These are phyloP conservation scores for Parascotia fuliginaria DNA, from an alignment of 2,888 invertebrate genomes.

Conservation along the genomic window DNA sequence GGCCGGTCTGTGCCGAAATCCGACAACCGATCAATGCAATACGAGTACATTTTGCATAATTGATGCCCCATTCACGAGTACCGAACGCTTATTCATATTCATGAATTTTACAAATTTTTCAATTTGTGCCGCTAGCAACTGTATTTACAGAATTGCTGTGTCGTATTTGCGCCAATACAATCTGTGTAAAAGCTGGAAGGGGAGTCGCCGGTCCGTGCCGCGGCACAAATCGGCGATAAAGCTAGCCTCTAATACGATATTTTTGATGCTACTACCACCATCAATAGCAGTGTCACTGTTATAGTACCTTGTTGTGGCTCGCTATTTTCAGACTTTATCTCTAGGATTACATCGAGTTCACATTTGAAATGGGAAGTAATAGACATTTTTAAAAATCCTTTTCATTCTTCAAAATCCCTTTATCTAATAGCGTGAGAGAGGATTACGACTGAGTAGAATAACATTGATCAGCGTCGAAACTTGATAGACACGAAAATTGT, in stretches of 20 bases:
- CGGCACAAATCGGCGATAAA: conserved; percentile 60
- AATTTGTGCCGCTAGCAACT: conserved; percentile 76
- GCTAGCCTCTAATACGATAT: conserved; percentile 67
- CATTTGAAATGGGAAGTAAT: conserved; percentile 5
- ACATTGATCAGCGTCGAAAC: conserved; percentile 61
- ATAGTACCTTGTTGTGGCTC: conserved; percentile 36
- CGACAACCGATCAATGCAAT: conserved; percentile 70
- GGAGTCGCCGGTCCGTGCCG: conserved; percentile 49
- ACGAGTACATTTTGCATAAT: conserved; percentile 81
- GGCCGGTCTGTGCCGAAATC: conserved; percentile 49
- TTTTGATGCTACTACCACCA: conserved; percentile 63
- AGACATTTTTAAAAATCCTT: conserved; percentile 28
- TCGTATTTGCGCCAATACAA: conserved; percentile 77
- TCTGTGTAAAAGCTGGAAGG: conserved; percentile 73
- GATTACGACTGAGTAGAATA: conserved; percentile 51
- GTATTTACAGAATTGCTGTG: conserved; percentile 74
- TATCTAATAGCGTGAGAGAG: conserved; percentile 49
- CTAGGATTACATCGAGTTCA: conserved; percentile 25
- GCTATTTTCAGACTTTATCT: conserved; percentile 35
- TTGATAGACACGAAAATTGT: conserved; percentile 71
- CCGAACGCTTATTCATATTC: conserved; percentile 82
- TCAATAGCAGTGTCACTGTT: conserved; percentile 51
- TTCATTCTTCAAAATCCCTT: conserved; percentile 40
- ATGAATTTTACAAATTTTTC: conserved; percentile 82
- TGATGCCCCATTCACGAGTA: conserved; percentile 80